Evolutionary conservation across 2,113 vertebrate genomes (phyloP), one percentile per base, ranked within the genome.

Genomic region (Indri indri): DNA sequence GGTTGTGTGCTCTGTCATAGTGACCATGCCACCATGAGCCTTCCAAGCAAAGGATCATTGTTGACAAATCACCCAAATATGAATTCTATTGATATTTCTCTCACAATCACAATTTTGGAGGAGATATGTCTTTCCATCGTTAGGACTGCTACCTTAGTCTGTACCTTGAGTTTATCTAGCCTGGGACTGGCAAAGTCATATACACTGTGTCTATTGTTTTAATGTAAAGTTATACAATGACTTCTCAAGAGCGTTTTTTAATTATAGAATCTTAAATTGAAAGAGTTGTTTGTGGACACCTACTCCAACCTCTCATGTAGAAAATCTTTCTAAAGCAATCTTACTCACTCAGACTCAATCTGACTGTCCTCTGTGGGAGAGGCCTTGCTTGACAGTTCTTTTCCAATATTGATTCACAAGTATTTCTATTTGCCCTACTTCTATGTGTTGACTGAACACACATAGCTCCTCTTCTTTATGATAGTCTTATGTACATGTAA

Each of bases 191-290:
- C 27, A 88, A 71, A 73, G 5, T 40, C 20, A 88, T n/a, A 50
- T 32, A 8, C 9, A 30, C 25, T 81, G 7, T 32, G 4, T 23
- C 5, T 27, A 8, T 37, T 40, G 3, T 88, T 92, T 84, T 82
- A 66, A 50, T 12, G 7, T 27, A 65, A 91, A 94, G 45, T 83
- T 90, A 90, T 76, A 20, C 52, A 76, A 13, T 50, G 45, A 76
- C 14, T 82, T 65, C 20, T 30, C 7, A n/a, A 81, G 22, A 76
- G 27, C 16, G 25, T 22, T 34, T 11, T 20, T 5, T 2, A 10
- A 30, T 73, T 52, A 77, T 73, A n/a, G 30, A 96, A 61, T 84
- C 45, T 93, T 88, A 95, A 89, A 45, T 34, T 40, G 80, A 37
- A 61, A 54, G 57, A 47, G 8, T 34, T 86, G 1, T 71, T 82